phyloP scores from a whole-genome alignment of 2,797 vertebrate genomes.

The Neostethus bicornis region DNA sequence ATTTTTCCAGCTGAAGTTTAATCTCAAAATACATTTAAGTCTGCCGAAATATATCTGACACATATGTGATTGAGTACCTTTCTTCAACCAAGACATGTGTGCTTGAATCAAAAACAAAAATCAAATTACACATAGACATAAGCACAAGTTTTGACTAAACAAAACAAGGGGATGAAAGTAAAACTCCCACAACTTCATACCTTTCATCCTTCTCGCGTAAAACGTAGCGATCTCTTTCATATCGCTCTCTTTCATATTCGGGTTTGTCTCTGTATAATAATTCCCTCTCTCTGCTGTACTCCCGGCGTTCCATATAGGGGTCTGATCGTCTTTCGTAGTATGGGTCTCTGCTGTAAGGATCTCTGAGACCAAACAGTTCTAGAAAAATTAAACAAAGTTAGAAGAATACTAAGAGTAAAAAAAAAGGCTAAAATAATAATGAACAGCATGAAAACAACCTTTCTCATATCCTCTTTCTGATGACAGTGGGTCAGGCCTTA shows the following conservation, averaged over 20 bases:
- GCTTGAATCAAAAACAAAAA: conserved; percentile 69
- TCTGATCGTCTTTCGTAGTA: conserved; percentile 90
- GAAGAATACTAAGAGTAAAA: neutral
- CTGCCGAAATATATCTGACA: conserved; percentile 50
- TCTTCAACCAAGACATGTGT: conserved; percentile 68
- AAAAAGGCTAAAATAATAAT: neutral
- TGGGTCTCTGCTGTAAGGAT: conserved; percentile 88
- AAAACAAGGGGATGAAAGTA: neutral
- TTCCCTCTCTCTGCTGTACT: conserved; percentile 92
- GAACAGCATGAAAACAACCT: conserved; percentile 75
- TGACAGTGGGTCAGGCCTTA: conserved; percentile 88
- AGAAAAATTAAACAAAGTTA: conserved; percentile 1
- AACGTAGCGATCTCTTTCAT: conserved; percentile 89
- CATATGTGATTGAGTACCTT: conserved; percentile 65
- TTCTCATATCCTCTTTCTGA: conserved; percentile 91
- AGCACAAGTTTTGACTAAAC: conserved; percentile 13
- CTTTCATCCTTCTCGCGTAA: conserved; percentile 91
- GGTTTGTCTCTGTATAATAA: conserved; percentile 84
- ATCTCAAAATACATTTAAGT: conserved; percentile 31
- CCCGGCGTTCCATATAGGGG: conserved; percentile 86
- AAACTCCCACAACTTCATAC: conserved; percentile 67
- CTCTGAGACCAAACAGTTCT: conserved; percentile 80
- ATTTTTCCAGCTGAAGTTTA: neutral
- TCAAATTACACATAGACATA: conserved; percentile 44
- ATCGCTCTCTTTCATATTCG: conserved; percentile 92